phyloP scores from a whole-genome alignment of 2,888 invertebrate genomes.

The Bembecia ichneumoniformis region DNA sequence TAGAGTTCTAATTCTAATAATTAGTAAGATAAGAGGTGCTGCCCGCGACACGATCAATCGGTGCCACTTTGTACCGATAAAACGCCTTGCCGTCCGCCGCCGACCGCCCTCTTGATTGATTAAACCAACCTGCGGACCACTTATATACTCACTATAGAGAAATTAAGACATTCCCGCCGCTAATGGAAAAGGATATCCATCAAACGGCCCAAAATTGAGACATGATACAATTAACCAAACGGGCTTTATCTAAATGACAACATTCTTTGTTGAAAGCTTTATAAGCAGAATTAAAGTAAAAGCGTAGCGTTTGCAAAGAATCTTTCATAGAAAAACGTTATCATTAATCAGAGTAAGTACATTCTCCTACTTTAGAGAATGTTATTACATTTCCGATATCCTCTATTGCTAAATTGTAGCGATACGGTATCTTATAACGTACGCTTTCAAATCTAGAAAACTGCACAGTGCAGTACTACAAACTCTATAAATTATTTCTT shows the following conservation, averaged over 20 bases:
- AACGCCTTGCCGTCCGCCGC: slow-evolving; percentile 26
- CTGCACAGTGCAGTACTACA: no score
- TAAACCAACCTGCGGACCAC: slow-evolving; percentile 45
- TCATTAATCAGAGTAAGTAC: no score
- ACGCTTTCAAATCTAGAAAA: no score
- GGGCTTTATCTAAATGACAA: slow-evolving; percentile 38
- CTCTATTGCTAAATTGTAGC: no score
- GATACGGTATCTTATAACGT: no score
- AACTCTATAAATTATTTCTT: no score
- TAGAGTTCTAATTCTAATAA: slow-evolving; percentile 21
- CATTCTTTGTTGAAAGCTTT: slow-evolving; percentile 25
- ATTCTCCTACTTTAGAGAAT: no score
- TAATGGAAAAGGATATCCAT: slow-evolving; percentile 60
- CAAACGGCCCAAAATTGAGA: slow-evolving; percentile 24
- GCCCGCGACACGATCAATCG: slow-evolving; percentile 49
- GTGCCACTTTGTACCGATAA: slow-evolving; percentile 52
- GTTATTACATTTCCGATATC: no score
- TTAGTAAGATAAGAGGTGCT: slow-evolving; percentile 51
- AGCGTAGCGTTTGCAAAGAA: no score
- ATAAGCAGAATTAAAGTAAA: no score
- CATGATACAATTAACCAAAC: background rate
- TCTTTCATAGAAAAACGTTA: no score
- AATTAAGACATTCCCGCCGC: slow-evolving; percentile 51
- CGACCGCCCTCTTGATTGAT: slow-evolving; percentile 41
- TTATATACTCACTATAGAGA: slow-evolving; percentile 41